A percentile compares a stretch with the other conserved stretches of the same genome.
Evolutionary conservation across 2,113 vertebrate species (phyloP).

Genomic region (Cepphus grylle): DNA sequence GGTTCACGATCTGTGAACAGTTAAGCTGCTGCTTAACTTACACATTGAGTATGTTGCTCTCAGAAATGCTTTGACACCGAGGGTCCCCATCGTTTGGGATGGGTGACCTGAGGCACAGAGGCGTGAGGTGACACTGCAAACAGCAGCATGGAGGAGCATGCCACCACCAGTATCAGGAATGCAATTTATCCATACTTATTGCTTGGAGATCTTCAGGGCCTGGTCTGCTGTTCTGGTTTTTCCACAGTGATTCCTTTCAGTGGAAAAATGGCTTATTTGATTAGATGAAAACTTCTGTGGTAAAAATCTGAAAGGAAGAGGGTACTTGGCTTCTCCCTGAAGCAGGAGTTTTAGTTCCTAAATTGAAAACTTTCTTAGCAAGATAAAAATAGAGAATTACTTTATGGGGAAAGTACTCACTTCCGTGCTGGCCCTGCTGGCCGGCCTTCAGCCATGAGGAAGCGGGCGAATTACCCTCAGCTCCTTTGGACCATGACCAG

Average conservation of each 20-base stretch:
- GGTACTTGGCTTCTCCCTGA: background rate
- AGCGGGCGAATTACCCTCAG: background rate
- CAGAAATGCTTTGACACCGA: background rate
- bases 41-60: background rate
- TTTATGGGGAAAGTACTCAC: background rate
- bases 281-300: background rate
- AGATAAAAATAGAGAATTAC: slow-evolving; percentile 37
- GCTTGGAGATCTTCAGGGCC: background rate
- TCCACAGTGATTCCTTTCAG: background rate
- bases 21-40: background rate
- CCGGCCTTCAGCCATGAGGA: background rate
- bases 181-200: background rate
- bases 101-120: background rate
- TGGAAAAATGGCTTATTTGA: background rate
- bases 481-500: background rate
- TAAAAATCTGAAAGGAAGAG: background rate
- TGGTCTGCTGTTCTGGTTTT: background rate
- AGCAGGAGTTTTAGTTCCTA: background rate
- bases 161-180: background rate
- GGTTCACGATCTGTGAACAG: background rate
- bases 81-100: background rate
- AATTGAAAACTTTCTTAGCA: background rate
- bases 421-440: background rate
- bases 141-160: background rate
- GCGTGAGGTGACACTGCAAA: background rate